Conservation (phyloP, 2,888 invertebrate species). For the Zaprionus obscuricornis region DNA sequence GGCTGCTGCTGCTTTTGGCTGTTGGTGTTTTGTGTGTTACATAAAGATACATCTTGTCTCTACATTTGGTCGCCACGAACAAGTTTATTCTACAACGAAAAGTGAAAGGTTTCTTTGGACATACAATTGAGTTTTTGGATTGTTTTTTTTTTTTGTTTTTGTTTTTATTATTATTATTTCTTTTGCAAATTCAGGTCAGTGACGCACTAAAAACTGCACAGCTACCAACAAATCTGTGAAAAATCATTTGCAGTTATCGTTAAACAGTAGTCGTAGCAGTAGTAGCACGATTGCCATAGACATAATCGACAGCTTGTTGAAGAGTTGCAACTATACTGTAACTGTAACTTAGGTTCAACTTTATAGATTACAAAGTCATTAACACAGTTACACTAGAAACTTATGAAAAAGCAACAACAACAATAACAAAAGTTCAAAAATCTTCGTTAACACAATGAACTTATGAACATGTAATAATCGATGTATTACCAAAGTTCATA, state of each 20-base stretch:
- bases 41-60: conserved; percentile 70
- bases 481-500: too few relatives aligned
- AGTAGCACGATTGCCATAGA: not conserved
- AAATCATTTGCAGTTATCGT: not conserved
- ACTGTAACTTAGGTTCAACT: too few relatives aligned
- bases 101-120: conserved; percentile 68
- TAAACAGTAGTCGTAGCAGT: not conserved
- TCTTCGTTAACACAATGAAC: too few relatives aligned
- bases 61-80: conserved; percentile 53
- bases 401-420: too few relatives aligned
- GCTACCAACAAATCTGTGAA: conserved; percentile 15
- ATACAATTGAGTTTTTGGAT: conserved; percentile 30
- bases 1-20: conserved; percentile 28
- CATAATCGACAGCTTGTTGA: not conserved
- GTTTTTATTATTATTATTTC: too few relatives aligned
- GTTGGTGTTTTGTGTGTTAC: conserved; percentile 43
- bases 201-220: conserved; percentile 65
- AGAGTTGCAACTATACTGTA: too few relatives aligned
- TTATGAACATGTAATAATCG: too few relatives aligned
- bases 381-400: too few relatives aligned
- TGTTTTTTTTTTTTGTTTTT: too few relatives aligned
- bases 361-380: too few relatives aligned
- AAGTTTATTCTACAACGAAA: conserved; percentile 71
- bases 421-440: too few relatives aligned
- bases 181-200: conserved; percentile 65